Base-by-base conservation (phyloP, 2,113 vertebrate genomes). In the Ondatra zibethicus region DNA sequence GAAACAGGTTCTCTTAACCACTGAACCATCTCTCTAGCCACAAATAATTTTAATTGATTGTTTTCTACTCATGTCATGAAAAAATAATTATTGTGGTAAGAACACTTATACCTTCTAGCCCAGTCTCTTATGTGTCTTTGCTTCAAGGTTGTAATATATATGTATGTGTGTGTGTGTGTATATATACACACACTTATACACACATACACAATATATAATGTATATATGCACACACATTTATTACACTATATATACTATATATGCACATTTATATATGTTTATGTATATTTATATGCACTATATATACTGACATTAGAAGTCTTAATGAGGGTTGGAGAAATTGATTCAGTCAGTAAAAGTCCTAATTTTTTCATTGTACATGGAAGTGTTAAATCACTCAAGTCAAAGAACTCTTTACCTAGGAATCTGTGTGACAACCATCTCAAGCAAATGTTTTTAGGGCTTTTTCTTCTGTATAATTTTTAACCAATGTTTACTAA, bases 401-500 rank as follows among this genome's bases (percentile, higher is more conserved):
- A 58, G n/a, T 97, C 70, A 97, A 98, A 96, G 78, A 73, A 88
- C 13, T 31, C 39, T 85, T 96, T 97, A 92, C 58, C 91, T 95
- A 91, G 39, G 0, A 58, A 87, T 97, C 82, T 96, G 75, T 96
- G 52, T 96, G 76, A 5, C 77, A 84, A 93, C 1, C 89, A 94
- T 93, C 96, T 94, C 92, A 97, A 91, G 5, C 39, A 91, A 90
- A 47, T 92, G 0, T 42, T 96, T 92, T 89, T 97, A 98, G 96
- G 85, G 14, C n/a, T 45, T 90, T n/a, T 95, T 23, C 29, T 70
- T 96, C 63, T 77, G 11, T 92, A 92, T 95, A 77, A 66, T 93
- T 94, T 97, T 61, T 47, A 17, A 91, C 5, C 95, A 95, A 39
- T 85, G 75, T 97, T 98, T 98, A 95, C 91, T 66, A 39, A 96